phyloP scores from a whole-genome alignment of 1,140 invertebrate species.

The Eumaeus atala region DNA sequence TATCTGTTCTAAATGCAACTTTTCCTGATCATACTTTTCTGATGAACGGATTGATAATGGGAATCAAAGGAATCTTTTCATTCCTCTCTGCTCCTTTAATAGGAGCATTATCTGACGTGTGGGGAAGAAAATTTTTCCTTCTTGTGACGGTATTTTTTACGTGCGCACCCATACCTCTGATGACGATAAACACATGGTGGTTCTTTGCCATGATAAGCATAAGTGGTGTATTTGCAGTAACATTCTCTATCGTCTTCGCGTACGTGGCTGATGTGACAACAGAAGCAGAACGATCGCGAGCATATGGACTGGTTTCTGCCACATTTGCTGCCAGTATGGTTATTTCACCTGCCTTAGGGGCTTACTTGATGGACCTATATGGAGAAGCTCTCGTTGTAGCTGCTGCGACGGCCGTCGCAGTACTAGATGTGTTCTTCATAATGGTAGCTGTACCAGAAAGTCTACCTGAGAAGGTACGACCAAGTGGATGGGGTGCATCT shows the following conservation, averaged over 20 bases:
- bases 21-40: slow-evolving; percentile 99
- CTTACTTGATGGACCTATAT: slow-evolving; percentile 92
- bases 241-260: slow-evolving; percentile 98
- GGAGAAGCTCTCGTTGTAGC: slow-evolving; percentile 96
- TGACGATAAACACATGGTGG: slow-evolving; percentile 99
- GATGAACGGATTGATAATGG: slow-evolving; percentile 99
- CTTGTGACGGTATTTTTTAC: slow-evolving; percentile 99
- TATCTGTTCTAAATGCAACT: slow-evolving; percentile 95
- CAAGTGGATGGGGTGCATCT: slow-evolving; percentile 84
- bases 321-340: slow-evolving; percentile 99
- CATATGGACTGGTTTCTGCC: slow-evolving; percentile 97
- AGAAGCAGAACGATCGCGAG: slow-evolving; percentile 94
- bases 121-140: slow-evolving; percentile 98
- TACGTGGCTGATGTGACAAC: slow-evolving; percentile 99
- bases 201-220: slow-evolving; percentile 99
- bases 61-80: slow-evolving; percentile 97
- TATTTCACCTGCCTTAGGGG: slow-evolving; percentile 96
- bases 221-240: slow-evolving; percentile 98
- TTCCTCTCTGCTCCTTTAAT: slow-evolving; percentile 98
- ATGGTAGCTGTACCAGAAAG: slow-evolving; percentile 98
- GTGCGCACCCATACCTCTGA: slow-evolving; percentile 98
- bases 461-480: slow-evolving; percentile 93
- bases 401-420: slow-evolving; percentile 93
- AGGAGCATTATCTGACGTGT: slow-evolving; percentile 97
- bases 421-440: slow-evolving; percentile 98